A percentile compares a stretch with the other conserved stretches of the same genome.
phyloP scores from a whole-genome alignment of 2,888 invertebrate genomes.

The Zeuzera pyrina region DNA sequence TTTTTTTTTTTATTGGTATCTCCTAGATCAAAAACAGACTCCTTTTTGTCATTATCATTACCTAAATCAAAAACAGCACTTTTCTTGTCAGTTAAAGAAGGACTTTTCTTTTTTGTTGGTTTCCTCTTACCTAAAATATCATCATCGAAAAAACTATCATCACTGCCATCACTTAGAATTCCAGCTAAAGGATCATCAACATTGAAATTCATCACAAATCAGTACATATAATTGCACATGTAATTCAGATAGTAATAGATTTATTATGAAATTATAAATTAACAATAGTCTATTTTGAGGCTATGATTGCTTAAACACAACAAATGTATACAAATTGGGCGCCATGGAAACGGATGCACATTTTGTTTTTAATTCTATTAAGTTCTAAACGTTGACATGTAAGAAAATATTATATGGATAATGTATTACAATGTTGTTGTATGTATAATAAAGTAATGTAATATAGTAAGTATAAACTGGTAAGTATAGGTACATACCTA shows the following conservation, averaged over 20 bases:
- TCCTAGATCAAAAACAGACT: constrained; percentile 27
- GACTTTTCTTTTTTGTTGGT: constrained; percentile 37
- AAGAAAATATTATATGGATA: too few relatives aligned
- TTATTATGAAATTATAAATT: background rate
- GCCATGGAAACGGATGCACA: constrained; percentile 38
- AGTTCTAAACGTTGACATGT: constrained; percentile 3
- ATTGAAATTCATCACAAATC: constrained; percentile 63
- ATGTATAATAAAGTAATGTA: too few relatives aligned
- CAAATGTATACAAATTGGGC: constrained; percentile 36
- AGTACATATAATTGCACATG: background rate
- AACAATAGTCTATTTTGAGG: background rate
- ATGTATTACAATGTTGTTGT: too few relatives aligned
- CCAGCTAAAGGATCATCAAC: constrained; percentile 77
- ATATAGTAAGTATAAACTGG: too few relatives aligned
- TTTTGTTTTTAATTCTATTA: background rate
- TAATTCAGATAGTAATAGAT: background rate
- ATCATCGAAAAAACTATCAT: constrained; percentile 81
- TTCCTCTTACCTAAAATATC: constrained; percentile 66
- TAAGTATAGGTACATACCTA: too few relatives aligned
- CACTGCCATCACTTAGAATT: constrained; percentile 78
- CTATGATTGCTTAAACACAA: constrained; percentile 1
- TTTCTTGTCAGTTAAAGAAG: constrained; percentile 43
- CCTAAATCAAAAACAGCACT: constrained; percentile 52
- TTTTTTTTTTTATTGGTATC: constrained; percentile 19
- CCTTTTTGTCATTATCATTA: constrained; percentile 20